Base-by-base conservation (phyloP, 2,797 vertebrate species). In the Propithecus perrieri region DNA sequence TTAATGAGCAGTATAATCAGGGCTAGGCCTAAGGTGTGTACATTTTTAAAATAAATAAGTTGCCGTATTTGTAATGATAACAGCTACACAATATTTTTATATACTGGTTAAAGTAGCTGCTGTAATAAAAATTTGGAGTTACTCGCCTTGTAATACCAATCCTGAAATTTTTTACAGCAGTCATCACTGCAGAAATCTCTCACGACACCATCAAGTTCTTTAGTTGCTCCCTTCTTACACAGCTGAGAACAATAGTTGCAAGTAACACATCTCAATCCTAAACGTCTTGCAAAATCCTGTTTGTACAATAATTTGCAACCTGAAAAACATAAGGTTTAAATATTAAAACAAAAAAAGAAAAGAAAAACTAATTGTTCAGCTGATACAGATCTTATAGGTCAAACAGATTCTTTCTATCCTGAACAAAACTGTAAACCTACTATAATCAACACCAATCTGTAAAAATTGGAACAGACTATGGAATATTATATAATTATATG, bases 231-330 rank as follows among this genome's bases (percentile, higher is more conserved):
- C 98, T 99, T 99, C 99, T 99, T 99, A 98, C 99, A 99, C 91
- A 99, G 99, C 98, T 99, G 99, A 97, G 98, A 99, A 98, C 99
- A 99, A 98, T 99, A 99, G 99, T 99, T 99, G 98, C 99, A 99
- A 97, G 99, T 99, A 97, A 99, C 99, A 97, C 99, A 99, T 98
- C 99, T 99, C 97, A 99, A 98, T 93, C 99, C 99, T 98, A 99
- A 98, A 79, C 99, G 99, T 95, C 99, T 99, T 98, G 99, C 99
- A 97, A 99, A 99, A 97, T 99, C 99, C 98, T 99, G 99, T 99
- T 99, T 99, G 98, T 99, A 99, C 85, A 99, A 98, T 94, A 99
- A 98, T 98, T 99, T 99, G 98, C 99, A 99, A 91, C 99, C 99
- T 99, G 98, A 91, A 98, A 94, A 97, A 93, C 98, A 98, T 78